These are phyloP conservation scores for Callosobruchus maculatus DNA, from an alignment of 2,888 invertebrate genomes.

Conservation along the genomic window DNA sequence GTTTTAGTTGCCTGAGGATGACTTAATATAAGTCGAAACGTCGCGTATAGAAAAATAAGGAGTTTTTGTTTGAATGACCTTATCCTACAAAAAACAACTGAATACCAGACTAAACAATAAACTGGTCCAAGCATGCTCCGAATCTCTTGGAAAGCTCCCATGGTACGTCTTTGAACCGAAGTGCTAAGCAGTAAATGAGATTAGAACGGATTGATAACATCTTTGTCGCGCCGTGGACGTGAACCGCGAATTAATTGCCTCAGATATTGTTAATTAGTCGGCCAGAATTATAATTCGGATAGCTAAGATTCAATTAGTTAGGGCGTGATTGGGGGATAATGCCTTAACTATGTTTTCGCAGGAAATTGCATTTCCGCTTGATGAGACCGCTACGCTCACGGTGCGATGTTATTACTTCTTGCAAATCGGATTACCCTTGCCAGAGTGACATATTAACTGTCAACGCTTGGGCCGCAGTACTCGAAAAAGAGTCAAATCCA, in stretches of 20 bases:
- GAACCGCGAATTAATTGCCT: conserved; percentile 37
- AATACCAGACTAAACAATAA: too few species aligned
- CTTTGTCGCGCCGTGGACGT: conserved; percentile 39
- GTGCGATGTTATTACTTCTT: background rate
- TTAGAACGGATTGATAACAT: conserved; percentile 40
- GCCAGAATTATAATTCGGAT: conserved; percentile 28
- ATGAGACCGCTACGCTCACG: background rate
- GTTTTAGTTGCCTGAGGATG: too few species aligned
- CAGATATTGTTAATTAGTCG: conserved; percentile 36
- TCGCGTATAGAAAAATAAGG: too few species aligned
- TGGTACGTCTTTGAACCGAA: background rate
- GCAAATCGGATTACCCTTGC: background rate
- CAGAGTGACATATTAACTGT: background rate
- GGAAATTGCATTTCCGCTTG: background rate
- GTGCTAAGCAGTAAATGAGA: conserved; percentile 25
- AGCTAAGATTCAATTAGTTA: conserved; percentile 24
- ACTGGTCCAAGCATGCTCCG: too few species aligned
- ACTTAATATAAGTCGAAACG: too few species aligned
- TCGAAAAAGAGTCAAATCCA: too few species aligned
- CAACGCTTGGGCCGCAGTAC: too few species aligned
- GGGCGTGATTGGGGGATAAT: conserved; percentile 13
- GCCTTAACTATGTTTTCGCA: background rate
- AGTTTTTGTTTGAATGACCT: too few species aligned
- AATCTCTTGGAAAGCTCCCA: conserved; percentile 22
- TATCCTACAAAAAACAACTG: too few species aligned